Evolutionary conservation across 1,140 invertebrate genomes (phyloP), one percentile per base, ranked within the genome.

Genomic region (Ladona fulva): DNA sequence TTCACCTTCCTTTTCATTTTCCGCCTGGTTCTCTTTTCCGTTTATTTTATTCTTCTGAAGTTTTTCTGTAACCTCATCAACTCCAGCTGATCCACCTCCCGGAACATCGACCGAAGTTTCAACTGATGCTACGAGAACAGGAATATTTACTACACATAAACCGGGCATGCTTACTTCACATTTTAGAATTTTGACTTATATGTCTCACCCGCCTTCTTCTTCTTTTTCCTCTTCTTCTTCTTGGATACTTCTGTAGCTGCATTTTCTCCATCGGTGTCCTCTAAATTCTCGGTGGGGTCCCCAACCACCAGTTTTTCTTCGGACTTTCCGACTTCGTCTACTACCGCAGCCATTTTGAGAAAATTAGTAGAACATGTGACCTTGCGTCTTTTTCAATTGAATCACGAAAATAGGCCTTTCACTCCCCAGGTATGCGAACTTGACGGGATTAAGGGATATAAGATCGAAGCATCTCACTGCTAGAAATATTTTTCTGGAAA

Each of bases 171-270:
- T 77, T 73, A 6, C 73, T 14, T 74, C 77, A 22, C 74, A 24
- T 25, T 5, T n/a, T n/a, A 19, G 0, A 42, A 76, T 80, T 74
- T 77, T 77, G 76, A 79, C 76, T 82, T 86, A 24, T 12, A 16
- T 76, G 25, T 59, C 75, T 83, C 83, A 90, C 89, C 89, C 80
- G 88, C 86, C 85, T 92, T 92, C 88, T 90, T 91, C 87, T 91
- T 92, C 85, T 91, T 91, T 85, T 90, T 91, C 85, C 91, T 91
- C 83, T 92, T 92, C 83, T 90, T 91, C 83, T 90, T 90, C 81
- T 91, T 91, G 5, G 88, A 87, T 74, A 88, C 87, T 81, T 90
- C 87, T 79, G 86, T 86, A 0, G 86, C 87, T 12, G 85, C 86
- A 79, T 88, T 83, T 80, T 88, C 88, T 76, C 84, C 84, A 77